phyloP scores from a whole-genome alignment of 2,113 vertebrate species.

The Ceuthmochares aereus region DNA sequence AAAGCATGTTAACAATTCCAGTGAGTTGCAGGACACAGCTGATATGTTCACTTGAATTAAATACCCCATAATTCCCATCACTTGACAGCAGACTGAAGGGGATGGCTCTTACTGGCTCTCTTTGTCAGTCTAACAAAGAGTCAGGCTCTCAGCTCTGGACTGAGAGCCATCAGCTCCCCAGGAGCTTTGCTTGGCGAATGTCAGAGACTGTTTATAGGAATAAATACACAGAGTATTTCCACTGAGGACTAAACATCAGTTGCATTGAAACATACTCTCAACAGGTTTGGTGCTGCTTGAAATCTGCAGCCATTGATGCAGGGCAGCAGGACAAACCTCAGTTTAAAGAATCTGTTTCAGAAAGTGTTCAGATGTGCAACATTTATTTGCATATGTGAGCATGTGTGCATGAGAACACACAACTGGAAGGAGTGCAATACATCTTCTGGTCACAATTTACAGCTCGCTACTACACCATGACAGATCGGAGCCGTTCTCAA shows the following conservation, averaged over 20 bases:
- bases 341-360: not conserved
- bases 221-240: not conserved
- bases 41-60: not conserved
- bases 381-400: conserved; percentile 27
- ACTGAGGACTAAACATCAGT: not conserved
- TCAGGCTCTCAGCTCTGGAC: not conserved
- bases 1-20: conserved; percentile 49
- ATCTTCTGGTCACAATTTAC: not conserved
- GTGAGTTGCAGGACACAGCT: conserved; percentile 28
- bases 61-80: not conserved
- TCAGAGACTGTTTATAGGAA: not conserved
- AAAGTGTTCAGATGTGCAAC: not conserved
- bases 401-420: not conserved
- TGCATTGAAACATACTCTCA: not conserved
- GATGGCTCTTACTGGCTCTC: not conserved
- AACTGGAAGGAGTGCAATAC: not conserved
- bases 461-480: not conserved
- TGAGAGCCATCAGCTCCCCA: not conserved
- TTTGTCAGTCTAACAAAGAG: not conserved
- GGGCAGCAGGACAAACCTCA: conserved; percentile 35
- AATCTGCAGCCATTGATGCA: accelerated
- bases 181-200: not conserved
- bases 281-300: not conserved
- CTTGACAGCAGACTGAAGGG: not conserved
- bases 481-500: not conserved